Base-by-base conservation (phyloP, 2,797 vertebrate species). In the Anomalospiza imberbis region DNA sequence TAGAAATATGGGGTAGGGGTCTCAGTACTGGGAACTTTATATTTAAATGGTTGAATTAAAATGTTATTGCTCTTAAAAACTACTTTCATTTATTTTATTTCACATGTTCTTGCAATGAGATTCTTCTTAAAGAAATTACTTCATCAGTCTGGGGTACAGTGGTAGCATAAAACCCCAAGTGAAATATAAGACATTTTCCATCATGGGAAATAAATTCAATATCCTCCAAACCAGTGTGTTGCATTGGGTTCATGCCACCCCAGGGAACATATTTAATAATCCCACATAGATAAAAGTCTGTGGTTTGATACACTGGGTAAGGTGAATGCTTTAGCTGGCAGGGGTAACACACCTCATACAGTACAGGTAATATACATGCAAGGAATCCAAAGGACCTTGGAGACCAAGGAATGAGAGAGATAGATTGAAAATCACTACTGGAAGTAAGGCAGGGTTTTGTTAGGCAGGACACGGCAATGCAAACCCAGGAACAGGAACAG, bases 41-140 rank as follows among this genome's bases (percentile, higher is more conserved):
- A 65, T 81, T 95, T 93, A 76, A 96, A 85, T 67, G 74, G 45
- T 74, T 96, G 83, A 94, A 96, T 95, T 94, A 91, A 96, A 94
- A 80, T 72, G n/a, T 94, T 93, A 88, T 38, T 96, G 71, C 86
- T 62, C 44, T 91, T 88, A 85, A 92, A 96, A 96, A 3, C 17
- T 71, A 50, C 53, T 90, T 94, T 65, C 17, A 78, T 92, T 94
- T 89, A 21, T 88, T 86, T 92, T 92, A 61, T 95, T 96, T 96
- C 50, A 83, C 91, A 53, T 60, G 21, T 58, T 81, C 45, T 72
- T 91, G 42, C 61, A 89, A 21, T 80, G n/a, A 74, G 61, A 85
- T 85, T 96, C 58, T 92, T 94, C 60, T 87, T 58, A 87, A 91
- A 94, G 70, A 55, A 77, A 77, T 96, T 0, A 92, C 63, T 68